These are phyloP conservation scores for Agriopis aurantiaria DNA, from an alignment of 2,888 invertebrate genomes.

Conservation along the genomic window DNA sequence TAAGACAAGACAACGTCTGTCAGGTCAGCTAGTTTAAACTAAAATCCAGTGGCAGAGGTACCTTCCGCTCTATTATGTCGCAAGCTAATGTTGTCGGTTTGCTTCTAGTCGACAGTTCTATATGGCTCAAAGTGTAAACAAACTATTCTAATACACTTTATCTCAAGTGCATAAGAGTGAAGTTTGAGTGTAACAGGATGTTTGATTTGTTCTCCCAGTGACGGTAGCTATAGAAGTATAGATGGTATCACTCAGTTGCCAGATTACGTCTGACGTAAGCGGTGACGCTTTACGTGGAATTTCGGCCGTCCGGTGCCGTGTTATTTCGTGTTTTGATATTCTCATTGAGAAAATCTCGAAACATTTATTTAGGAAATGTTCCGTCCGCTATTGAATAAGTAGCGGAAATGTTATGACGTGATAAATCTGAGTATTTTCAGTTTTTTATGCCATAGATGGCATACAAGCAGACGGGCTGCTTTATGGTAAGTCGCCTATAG, in stretches of 20 bases:
- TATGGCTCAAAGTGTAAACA: background rate
- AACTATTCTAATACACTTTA: slow-evolving; percentile 2
- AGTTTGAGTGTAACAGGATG: slow-evolving; percentile 21
- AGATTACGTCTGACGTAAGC: slow-evolving; percentile 41
- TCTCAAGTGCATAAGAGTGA: slow-evolving; percentile 7
- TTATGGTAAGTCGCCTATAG: no score
- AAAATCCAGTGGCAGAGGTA: background rate
- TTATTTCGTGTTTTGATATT: slow-evolving; percentile 20
- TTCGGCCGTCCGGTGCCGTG: slow-evolving; percentile 20
- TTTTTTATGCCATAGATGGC: no score
- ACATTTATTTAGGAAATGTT: slow-evolving; percentile 8
- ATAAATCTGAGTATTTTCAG: no score
- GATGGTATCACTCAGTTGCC: slow-evolving; percentile 37
- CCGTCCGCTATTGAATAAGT: slow-evolving; percentile 3
- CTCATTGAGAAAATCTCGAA: slow-evolving; percentile 7
- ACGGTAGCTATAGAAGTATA: background rate
- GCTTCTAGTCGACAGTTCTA: background rate
- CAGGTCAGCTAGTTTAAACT: no score
- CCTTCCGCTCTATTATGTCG: background rate
- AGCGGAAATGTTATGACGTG: background rate
- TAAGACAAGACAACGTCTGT: no score
- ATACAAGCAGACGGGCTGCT: no score
- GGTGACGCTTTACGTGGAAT: slow-evolving; percentile 40
- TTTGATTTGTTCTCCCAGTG: slow-evolving; percentile 7
- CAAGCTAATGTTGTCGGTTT: background rate